These are phyloP conservation scores for Peromyscus polionotus DNA, from an alignment of 2,113 vertebrate genomes.

Conservation along the genomic window DNA sequence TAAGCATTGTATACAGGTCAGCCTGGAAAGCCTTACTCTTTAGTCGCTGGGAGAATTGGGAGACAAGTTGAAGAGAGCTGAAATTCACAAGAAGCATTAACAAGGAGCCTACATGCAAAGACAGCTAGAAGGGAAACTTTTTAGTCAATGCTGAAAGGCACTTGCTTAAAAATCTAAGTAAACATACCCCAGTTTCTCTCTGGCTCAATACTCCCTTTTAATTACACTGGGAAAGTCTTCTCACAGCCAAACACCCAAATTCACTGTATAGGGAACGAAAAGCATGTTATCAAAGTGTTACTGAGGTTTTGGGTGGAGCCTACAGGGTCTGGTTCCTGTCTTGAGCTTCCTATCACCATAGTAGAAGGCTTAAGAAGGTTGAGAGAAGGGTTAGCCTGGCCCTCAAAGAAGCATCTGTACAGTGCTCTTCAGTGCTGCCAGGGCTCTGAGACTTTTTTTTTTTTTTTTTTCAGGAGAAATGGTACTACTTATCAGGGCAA, in stretches of 20 bases:
- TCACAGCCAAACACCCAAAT: slow-evolving; percentile 38
- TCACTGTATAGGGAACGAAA: not conserved
- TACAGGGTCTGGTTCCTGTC: not conserved
- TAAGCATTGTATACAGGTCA: not conserved
- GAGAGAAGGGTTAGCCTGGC: not conserved
- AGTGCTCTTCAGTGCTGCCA: not conserved
- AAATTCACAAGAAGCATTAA: slow-evolving; percentile 68
- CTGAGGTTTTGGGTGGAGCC: slow-evolving; percentile 23
- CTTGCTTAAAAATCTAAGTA: slow-evolving; percentile 65
- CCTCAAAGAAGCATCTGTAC: not conserved
- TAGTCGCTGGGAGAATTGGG: not conserved
- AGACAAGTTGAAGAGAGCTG: slow-evolving; percentile 62
- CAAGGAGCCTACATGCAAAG: slow-evolving; percentile 67
- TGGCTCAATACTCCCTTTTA: slow-evolving; percentile 50
- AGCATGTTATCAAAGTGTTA: not conserved
- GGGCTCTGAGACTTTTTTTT: not conserved
- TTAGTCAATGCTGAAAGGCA: slow-evolving; percentile 69
- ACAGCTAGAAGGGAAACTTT: slow-evolving; percentile 68
- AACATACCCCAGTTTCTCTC: slow-evolving; percentile 55
- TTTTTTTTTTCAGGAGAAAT: not conserved
- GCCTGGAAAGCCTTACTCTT: not conserved
- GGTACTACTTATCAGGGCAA: no score
- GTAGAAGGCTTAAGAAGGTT: not conserved
- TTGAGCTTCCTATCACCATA: not conserved
- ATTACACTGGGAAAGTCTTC: slow-evolving; percentile 47